These are phyloP conservation scores for Busseola fusca DNA, from an alignment of 2,888 invertebrate species.

Conservation along the genomic window DNA sequence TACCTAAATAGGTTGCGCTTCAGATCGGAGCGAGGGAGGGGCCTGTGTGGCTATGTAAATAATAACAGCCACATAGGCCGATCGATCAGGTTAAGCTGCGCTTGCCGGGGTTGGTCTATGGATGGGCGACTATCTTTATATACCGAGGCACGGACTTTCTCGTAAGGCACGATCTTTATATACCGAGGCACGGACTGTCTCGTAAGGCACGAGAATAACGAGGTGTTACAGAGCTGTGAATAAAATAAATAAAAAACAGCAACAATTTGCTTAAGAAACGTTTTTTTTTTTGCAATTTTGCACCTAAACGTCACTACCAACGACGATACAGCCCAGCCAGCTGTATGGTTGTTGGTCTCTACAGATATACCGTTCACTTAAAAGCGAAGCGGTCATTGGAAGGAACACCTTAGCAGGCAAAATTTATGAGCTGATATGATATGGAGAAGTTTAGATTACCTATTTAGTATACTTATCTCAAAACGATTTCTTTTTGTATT, in stretches of 20 bases:
- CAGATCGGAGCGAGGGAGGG: background rate
- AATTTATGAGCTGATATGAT: background rate
- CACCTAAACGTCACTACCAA: background rate
- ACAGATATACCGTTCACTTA: background rate
- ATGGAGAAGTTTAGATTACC: background rate
- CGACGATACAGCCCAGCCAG: too few species aligned
- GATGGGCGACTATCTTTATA: too few species aligned
- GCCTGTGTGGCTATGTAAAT: too few species aligned
- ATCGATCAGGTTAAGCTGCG: too few species aligned
- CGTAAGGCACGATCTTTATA: too few species aligned
- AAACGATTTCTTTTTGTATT: background rate
- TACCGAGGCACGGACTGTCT: too few species aligned
- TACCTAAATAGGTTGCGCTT: background rate
- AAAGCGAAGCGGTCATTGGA: background rate
- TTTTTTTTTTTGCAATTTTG: conserved; percentile 1
- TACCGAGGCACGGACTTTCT: too few species aligned
- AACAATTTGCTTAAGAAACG: background rate
- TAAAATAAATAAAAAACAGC: background rate
- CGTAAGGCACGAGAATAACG: background rate
- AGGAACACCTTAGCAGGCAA: background rate
- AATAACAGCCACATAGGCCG: too few species aligned
- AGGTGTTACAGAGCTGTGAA: too few species aligned
- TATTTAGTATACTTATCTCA: background rate
- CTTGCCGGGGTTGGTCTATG: too few species aligned
- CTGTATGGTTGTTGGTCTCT: too few species aligned